Evolutionary conservation across 1,140 invertebrate genomes (phyloP), one percentile per base, ranked within the genome.

Genomic region (Solenopsis fugax): DNA sequence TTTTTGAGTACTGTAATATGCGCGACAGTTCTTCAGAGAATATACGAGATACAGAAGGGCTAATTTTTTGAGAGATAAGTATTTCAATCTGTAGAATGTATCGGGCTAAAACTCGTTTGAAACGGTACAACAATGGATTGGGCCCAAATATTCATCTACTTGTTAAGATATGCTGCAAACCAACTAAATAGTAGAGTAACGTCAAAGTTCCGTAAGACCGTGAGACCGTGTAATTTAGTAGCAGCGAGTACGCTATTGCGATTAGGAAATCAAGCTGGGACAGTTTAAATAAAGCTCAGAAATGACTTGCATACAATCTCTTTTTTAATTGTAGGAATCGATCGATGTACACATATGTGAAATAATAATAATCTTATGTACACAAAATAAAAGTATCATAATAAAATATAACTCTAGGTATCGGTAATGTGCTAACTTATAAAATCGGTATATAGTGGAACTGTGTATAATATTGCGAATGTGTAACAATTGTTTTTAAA

Each of bases 321-420:
- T 54, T 69, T 64, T 37, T 69, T 95, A 95, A 95, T 95, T 88
- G 90, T 60, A 94, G 90, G 92, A 94, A 93, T 91, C 87, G 92
- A 88, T 91, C 76, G 89, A 90, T 93, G 93, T 94, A 95, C 93
- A 95, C 93, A 95, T 94, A 41, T 41, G 92, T 93, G 89, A 93
- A 94, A 93, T 93, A 94, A 94, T 95, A 95, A 93, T 95, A 95
- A 93, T 93, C 71, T 90, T 92, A 93, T 94, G 91, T 95, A 95
- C 92, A 95, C 71, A 93, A 84, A 93, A 93, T 86, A 92, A 93
- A 94, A 92, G 89, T 88, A 89, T 82, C 85, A 73, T 89, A 91
- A 92, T 91, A 91, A 89, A 91, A 90, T 90, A 75, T 89, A 88
- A 84, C 54, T 80, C 73, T 92, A 91, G 85, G 50, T 86, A 89